phyloP scores from a whole-genome alignment of 1,140 invertebrate genomes.

The Procambarus clarkii region DNA sequence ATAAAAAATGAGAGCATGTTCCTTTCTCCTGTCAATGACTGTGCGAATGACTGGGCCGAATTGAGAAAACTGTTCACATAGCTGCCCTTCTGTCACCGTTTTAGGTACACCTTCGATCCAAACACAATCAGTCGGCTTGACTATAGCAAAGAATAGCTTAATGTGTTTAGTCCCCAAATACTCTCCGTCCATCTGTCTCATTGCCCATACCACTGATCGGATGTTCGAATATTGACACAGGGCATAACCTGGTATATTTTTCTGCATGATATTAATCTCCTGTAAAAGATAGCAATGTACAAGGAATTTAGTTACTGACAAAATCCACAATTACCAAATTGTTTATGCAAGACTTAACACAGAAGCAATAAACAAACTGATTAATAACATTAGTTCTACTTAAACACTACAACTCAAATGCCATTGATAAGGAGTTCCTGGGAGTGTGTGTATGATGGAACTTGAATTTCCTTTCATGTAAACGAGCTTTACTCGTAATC shows the following conservation, averaged over 20 bases:
- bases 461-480: too few species aligned
- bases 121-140: constrained; percentile 95
- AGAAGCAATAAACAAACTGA: too few species aligned
- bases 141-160: constrained; percentile 96
- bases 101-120: constrained; percentile 94
- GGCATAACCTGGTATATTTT: constrained; percentile 86
- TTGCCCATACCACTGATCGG: constrained; percentile 94
- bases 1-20: constrained; percentile 92
- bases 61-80: constrained; percentile 86
- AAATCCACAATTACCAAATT: too few species aligned
- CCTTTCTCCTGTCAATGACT: constrained; percentile 86
- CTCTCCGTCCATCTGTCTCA: constrained; percentile 94
- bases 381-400: too few species aligned
- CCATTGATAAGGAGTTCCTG: too few species aligned
- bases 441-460: too few species aligned
- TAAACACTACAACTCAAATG: too few species aligned
- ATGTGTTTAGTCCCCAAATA: constrained; percentile 88
- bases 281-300: constrained; percentile 75
- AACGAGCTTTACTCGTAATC: too few species aligned
- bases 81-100: constrained; percentile 86
- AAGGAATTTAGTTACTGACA: not conserved
- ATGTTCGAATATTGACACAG: constrained; percentile 98
- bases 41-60: constrained; percentile 86
- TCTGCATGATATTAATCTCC: constrained; percentile 97
- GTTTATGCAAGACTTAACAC: too few species aligned